Evolutionary conservation across 1,140 invertebrate species (phyloP).

Genomic region (Ectropis grisescens): DNA sequence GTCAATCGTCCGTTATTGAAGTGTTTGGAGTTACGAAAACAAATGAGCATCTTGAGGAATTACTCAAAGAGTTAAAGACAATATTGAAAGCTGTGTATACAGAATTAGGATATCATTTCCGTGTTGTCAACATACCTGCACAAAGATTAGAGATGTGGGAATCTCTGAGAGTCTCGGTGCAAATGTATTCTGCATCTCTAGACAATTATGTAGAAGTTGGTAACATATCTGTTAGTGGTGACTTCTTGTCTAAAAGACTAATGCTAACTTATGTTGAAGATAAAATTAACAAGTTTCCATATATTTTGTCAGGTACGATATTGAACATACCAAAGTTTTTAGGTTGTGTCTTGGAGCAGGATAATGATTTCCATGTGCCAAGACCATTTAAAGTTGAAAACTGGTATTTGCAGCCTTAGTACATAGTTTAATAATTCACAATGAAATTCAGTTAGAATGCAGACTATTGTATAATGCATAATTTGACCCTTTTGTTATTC

Average conservation of each 20-base stretch:
- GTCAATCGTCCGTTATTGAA: constrained; percentile 73
- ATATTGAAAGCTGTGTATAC: constrained; percentile 69
- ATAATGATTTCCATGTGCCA: constrained; percentile 43
- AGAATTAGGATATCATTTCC: constrained; percentile 73
- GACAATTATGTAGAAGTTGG: constrained; percentile 76
- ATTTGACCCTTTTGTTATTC: too few species aligned
- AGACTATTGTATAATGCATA: too few species aligned
- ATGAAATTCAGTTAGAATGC: too few species aligned
- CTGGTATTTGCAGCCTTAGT: constrained; percentile 27
- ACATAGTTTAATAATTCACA: too few species aligned
- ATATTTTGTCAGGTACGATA: constrained; percentile 74
- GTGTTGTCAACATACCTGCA: constrained; percentile 70
- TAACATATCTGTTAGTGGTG: constrained; percentile 73
- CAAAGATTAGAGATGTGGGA: constrained; percentile 72
- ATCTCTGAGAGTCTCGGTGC: constrained; percentile 72
- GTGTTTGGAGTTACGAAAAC: constrained; percentile 69
- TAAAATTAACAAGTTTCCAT: constrained; percentile 68
- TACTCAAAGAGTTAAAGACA: constrained; percentile 64
- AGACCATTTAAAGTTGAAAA: constrained; percentile 30
- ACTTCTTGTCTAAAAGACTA: constrained; percentile 78
- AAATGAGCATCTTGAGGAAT: constrained; percentile 40
- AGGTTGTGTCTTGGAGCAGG: constrained; percentile 76
- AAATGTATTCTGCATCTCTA: constrained; percentile 75
- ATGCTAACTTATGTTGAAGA: constrained; percentile 71
- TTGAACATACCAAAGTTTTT: constrained; percentile 75